Conservation (phyloP, 1,140 invertebrate species). For the Portunus trituberculatus region DNA sequence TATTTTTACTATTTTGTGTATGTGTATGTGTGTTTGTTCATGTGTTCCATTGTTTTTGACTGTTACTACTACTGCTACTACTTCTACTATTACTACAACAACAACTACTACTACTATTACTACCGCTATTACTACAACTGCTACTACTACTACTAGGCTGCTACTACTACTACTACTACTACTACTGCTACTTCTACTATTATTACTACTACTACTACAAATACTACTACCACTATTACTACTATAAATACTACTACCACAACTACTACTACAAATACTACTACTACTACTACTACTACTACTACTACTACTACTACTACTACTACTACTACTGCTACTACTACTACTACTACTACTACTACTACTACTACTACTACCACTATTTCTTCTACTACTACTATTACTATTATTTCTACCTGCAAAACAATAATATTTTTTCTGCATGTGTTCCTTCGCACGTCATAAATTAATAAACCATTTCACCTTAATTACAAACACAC, state of each 20-base stretch:
- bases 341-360: not conserved
- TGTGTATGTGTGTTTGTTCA: too few species aligned
- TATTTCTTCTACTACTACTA: too few species aligned
- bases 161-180: not conserved
- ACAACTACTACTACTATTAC: not conserved
- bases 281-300: constrained; percentile 39
- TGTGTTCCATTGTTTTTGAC: not conserved
- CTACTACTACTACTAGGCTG: not conserved
- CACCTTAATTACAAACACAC: not conserved
- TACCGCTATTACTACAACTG: not conserved
- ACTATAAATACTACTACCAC: constrained; percentile 10
- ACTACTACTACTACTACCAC: too few species aligned
- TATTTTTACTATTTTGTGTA: too few species aligned
- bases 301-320: constrained; percentile 28
- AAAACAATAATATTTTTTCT: too few species aligned
- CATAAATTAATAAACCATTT: not conserved
- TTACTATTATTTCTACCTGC: too few species aligned
- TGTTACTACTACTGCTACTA: not conserved
- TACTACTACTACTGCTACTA: not conserved
- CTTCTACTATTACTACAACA: not conserved
- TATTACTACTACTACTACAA: constrained; percentile 6
- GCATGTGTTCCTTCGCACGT: too few species aligned
- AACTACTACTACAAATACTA: constrained; percentile 25
- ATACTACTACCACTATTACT: not conserved
- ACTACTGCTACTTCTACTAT: not conserved